Conservation (phyloP, 2,113 vertebrate species). For the Castor canadensis region DNA sequence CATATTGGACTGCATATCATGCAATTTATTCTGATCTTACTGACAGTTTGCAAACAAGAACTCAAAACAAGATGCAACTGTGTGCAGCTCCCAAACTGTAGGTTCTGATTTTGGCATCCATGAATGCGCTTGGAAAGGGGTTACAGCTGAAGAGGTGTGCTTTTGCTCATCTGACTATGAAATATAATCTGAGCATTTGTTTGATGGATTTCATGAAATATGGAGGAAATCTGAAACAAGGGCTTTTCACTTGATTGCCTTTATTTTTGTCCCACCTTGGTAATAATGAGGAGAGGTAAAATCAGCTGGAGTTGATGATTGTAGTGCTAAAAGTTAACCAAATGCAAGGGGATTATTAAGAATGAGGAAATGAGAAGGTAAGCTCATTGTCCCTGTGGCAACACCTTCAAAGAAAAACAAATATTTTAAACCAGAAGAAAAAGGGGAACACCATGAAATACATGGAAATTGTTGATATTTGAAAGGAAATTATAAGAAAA, state of each 20-base stretch:
- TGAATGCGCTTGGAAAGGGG: conserved; percentile 75
- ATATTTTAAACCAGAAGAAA: not conserved
- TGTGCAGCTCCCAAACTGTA: conserved; percentile 72
- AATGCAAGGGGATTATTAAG: not conserved
- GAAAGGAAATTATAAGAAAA: not conserved
- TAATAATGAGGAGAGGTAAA: conserved; percentile 47
- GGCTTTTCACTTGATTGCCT: conserved; percentile 74
- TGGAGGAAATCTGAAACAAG: conserved; percentile 74
- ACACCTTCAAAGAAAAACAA: not conserved
- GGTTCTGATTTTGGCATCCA: conserved; percentile 80
- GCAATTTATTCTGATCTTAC: conserved; percentile 76
- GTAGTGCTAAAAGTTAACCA: not conserved
- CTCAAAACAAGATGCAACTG: conserved; percentile 76
- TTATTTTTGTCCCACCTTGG: conserved; percentile 61
- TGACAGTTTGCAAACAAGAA: conserved; percentile 81
- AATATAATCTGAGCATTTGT: conserved; percentile 82
- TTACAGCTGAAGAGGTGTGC: conserved; percentile 79
- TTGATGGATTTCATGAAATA: conserved; percentile 78
- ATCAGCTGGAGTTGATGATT: conserved; percentile 44
- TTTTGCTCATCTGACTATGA: conserved; percentile 76
- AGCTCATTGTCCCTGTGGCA: not conserved
- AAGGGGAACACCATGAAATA: not conserved
- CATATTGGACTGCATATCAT: conserved; percentile 75
- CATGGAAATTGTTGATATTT: not conserved
- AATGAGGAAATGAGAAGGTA: conserved; percentile 5